Evolutionary conservation across 2,797 vertebrate genomes (phyloP).

Genomic region (Tapera naevia): DNA sequence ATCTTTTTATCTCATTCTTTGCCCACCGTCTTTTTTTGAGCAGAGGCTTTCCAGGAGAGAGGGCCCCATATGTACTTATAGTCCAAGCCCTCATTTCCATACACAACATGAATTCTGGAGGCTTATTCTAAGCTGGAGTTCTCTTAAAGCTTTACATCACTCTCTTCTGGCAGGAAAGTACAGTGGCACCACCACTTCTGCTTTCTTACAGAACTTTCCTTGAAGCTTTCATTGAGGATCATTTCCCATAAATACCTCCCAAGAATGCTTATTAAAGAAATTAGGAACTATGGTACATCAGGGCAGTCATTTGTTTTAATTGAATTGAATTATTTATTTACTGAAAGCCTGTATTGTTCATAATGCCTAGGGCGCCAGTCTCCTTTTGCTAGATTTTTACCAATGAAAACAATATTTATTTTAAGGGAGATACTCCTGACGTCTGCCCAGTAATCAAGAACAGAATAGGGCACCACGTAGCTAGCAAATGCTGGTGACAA

Average conservation of each 20-base stretch:
- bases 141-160: neutral
- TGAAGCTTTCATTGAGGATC: neutral
- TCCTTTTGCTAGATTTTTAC: conserved; percentile 3
- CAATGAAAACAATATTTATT: neutral
- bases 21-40: neutral
- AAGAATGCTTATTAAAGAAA: conserved; percentile 39
- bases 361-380: conserved; percentile 1
- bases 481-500: neutral
- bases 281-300: conserved; percentile 2
- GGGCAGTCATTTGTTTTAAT: conserved; percentile 33
- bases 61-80: rapidly evolving
- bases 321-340: conserved; percentile 57
- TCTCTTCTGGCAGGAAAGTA: neutral
- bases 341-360: conserved; percentile 21
- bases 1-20: neutral
- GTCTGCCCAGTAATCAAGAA: neutral
- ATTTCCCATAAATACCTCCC: neutral
- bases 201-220: neutral
- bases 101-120: neutral
- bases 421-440: conserved; percentile 1
- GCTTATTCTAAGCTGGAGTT: neutral
- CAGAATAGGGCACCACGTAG: neutral
- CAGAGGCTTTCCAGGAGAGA: neutral
- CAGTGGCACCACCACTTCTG: neutral
- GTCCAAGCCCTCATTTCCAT: neutral